Percentiles rank a stretch among this genome's conserved stretches.
These are phyloP conservation scores for Apostichopus californicus DNA, from an alignment of 35 echinoderm and acorn worm genomes.

Conservation along the genomic window DNA sequence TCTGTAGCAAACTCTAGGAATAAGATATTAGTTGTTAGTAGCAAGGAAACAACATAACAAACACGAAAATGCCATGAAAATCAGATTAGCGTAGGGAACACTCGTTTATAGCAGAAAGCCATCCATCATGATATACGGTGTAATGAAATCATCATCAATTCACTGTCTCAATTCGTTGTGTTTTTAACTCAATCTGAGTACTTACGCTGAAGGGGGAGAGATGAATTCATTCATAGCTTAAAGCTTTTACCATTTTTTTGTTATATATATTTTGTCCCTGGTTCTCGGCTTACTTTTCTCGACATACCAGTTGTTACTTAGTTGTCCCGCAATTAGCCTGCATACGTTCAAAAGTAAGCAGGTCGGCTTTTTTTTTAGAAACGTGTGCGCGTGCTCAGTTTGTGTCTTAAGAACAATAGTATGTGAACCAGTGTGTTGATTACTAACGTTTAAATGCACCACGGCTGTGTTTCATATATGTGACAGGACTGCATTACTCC, in stretches of 20 bases:
- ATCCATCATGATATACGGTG: slow-evolving; percentile 37
- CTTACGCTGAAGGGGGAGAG: neutral
- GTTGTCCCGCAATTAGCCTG: neutral
- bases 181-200: slow-evolving; percentile 12
- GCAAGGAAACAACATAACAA: slow-evolving; percentile 45
- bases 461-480: too few relatives aligned
- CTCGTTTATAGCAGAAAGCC: slow-evolving; percentile 24
- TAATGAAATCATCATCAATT: slow-evolving; percentile 38
- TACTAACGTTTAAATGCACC: too few relatives aligned
- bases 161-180: neutral
- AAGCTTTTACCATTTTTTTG: neutral
- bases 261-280: neutral
- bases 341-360: neutral
- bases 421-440: too few relatives aligned
- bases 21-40: slow-evolving; percentile 50
- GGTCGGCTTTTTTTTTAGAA: neutral
- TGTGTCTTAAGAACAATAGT: too few relatives aligned
- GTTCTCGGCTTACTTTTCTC: neutral
- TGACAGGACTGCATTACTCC: too few relatives aligned
- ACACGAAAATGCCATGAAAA: slow-evolving; percentile 51
- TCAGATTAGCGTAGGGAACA: slow-evolving; percentile 23
- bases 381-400: neutral
- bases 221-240: slow-evolving; percentile 27
- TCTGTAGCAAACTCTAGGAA: neutral
- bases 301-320: neutral